Percentiles rank a stretch among this genome's conserved stretches.
These are phyloP conservation scores for Agonopterix arenella DNA, from an alignment of 2,888 invertebrate species.

Conservation along the genomic window DNA sequence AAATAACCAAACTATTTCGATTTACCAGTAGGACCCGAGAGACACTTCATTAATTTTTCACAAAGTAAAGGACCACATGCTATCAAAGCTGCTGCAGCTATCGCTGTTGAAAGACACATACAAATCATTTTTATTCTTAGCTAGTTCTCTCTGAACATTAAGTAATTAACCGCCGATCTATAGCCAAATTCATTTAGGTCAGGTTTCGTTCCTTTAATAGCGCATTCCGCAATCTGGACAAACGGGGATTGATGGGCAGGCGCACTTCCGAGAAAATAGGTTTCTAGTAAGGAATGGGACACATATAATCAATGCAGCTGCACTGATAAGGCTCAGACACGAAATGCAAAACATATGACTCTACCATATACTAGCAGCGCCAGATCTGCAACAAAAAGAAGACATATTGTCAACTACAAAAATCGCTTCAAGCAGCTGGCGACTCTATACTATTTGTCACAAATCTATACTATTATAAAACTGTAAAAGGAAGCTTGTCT, in stretches of 20 bases:
- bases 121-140: conserved; percentile 32
- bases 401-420: background rate
- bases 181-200: background rate
- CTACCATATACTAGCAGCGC: conserved; percentile 3
- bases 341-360: conserved; percentile 27
- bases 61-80: conserved; percentile 34
- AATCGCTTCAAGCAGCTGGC: too few species aligned
- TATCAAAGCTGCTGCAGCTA: conserved; percentile 27
- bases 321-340: conserved; percentile 19
- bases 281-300: conserved; percentile 15
- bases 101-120: conserved; percentile 32
- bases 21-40: conserved; percentile 12
- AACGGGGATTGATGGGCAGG: conserved; percentile 23
- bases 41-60: conserved; percentile 31
- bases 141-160: background rate
- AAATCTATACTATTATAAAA: too few species aligned
- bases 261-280: conserved; percentile 19
- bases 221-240: conserved; percentile 35
- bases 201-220: conserved; percentile 14
- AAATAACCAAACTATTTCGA: background rate
- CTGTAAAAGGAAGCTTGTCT: too few species aligned
- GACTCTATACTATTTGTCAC: too few species aligned
- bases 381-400: conserved; percentile 10
- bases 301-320: conserved; percentile 17
- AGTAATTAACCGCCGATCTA: background rate